Conservation (phyloP, 2,888 invertebrate genomes). For the Ernsta delagoae region DNA sequence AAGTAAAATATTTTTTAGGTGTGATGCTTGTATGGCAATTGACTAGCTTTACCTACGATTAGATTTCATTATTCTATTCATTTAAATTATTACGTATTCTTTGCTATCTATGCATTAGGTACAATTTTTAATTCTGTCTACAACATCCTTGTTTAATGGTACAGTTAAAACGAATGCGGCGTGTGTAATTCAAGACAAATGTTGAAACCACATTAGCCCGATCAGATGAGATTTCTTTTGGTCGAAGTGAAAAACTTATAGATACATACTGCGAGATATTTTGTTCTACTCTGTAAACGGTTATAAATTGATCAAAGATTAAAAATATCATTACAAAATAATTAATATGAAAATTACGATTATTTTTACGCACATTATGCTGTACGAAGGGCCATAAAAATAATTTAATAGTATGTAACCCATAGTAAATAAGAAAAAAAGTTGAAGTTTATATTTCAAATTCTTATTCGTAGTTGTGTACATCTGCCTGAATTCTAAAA, state of each 20-base stretch:
- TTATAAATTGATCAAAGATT: too few relatives aligned
- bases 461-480: too few relatives aligned
- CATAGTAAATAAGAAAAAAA: too few relatives aligned
- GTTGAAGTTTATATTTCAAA: too few relatives aligned
- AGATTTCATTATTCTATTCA: not conserved
- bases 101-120: not conserved
- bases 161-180: constrained; percentile 43
- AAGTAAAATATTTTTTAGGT: too few relatives aligned
- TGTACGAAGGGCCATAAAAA: too few relatives aligned
- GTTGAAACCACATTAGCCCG: constrained; percentile 43
- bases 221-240: constrained; percentile 38
- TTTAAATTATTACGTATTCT: not conserved
- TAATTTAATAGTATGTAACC: too few relatives aligned
- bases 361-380: too few relatives aligned
- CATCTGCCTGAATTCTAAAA: too few relatives aligned
- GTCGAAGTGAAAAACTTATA: constrained; percentile 36
- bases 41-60: not conserved
- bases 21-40: not conserved
- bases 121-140: constrained; percentile 26
- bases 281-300: not conserved
- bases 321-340: too few relatives aligned
- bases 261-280: not conserved
- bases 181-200: constrained; percentile 44
- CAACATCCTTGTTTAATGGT: constrained; percentile 30
- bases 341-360: too few relatives aligned